A percentile compares a stretch with the other conserved stretches of the same genome.
These are phyloP conservation scores for Phalera bucephala DNA, from an alignment of 2,888 invertebrate genomes.

Conservation along the genomic window DNA sequence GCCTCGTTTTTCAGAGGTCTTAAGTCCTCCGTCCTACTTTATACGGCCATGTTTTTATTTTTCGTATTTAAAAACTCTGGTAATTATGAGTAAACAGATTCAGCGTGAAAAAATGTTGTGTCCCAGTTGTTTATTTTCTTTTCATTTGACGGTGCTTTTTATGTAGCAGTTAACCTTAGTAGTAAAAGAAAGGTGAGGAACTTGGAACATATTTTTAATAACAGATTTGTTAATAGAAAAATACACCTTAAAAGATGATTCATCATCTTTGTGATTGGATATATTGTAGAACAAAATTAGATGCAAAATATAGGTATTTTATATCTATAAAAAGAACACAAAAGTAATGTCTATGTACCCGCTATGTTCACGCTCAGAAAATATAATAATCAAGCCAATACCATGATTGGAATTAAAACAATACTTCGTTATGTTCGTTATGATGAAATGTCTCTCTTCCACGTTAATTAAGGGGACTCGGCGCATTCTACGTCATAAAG, in stretches of 20 bases:
- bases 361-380: too few relatives aligned
- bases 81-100: constrained; percentile 73
- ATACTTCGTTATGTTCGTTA: constrained; percentile 33
- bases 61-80: constrained; percentile 64
- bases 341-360: too few relatives aligned
- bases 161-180: constrained; percentile 8
- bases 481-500: constrained; percentile 21
- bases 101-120: constrained; percentile 40
- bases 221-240: too few relatives aligned
- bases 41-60: constrained; percentile 66
- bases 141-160: constrained; percentile 25
- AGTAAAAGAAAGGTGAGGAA: too few relatives aligned
- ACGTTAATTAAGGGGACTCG: constrained; percentile 27
- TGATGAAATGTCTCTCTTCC: constrained; percentile 19
- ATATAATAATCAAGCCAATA: not conserved
- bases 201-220: too few relatives aligned
- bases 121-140: constrained; percentile 33
- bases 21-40: constrained; percentile 66
- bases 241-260: too few relatives aligned
- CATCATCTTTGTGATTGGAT: too few relatives aligned
- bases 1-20: constrained; percentile 74
- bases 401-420: constrained; percentile 21
- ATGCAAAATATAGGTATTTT: too few relatives aligned
- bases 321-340: too few relatives aligned
- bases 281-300: too few relatives aligned